Percentiles rank a stretch among this genome's conserved stretches.
Evolutionary conservation across 2,113 vertebrate genomes (phyloP).

Genomic region (Hyperopisus bebe): DNA sequence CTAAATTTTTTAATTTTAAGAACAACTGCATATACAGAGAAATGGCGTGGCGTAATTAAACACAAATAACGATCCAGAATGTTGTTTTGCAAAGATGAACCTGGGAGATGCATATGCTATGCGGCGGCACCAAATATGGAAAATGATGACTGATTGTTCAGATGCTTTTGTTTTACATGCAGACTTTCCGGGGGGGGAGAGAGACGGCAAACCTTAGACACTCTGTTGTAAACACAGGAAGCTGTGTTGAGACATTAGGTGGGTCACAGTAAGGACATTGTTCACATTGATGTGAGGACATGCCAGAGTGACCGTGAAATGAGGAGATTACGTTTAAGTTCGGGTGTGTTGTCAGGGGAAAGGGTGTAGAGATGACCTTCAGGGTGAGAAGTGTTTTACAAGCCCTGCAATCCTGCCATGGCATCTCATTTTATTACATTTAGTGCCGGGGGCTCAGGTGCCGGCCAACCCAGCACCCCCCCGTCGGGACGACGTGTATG

Average conservation of each 20-base stretch:
- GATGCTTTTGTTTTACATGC: not conserved
- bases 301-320: not conserved
- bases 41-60: not conserved
- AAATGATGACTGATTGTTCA: not conserved
- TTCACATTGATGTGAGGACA: not conserved
- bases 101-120: not conserved
- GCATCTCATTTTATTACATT: not conserved
- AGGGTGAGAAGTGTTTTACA: not conserved
- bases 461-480: not conserved
- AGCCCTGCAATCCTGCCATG: not conserved
- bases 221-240: not conserved
- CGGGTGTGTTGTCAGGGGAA: not conserved
- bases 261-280: constrained; percentile 24
- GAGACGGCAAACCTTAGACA: not conserved
- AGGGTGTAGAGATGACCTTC: not conserved
- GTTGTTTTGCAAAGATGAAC: not conserved
- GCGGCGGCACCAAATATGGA: not conserved
- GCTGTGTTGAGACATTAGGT: not conserved
- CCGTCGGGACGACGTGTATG: not conserved
- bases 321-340: not conserved
- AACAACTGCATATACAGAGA: not conserved
- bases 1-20: not conserved
- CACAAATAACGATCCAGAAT: not conserved
- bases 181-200: not conserved
- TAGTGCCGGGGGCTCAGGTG: not conserved